phyloP scores from a whole-genome alignment of 2,113 vertebrate genomes.

The Eurystomus gularis region DNA sequence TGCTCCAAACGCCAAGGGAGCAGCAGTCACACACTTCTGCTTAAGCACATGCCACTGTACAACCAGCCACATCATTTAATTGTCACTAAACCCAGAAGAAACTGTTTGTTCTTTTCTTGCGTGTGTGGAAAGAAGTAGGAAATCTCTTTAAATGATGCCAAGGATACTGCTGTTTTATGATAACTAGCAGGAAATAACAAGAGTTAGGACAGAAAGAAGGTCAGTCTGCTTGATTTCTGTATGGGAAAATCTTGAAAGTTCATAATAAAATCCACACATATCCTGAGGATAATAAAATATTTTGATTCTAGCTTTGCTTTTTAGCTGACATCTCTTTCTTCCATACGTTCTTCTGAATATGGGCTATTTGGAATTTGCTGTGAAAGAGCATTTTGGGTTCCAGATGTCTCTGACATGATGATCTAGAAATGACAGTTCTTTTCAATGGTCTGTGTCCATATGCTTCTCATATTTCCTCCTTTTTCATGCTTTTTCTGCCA shows the following conservation, averaged over 20 bases:
- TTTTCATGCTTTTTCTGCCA: background rate
- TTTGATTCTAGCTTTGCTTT: background rate
- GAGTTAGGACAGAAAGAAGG: slow-evolving; percentile 29
- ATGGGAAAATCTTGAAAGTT: background rate
- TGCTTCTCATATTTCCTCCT: background rate
- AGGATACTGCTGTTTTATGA: slow-evolving; percentile 41
- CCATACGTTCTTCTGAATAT: background rate
- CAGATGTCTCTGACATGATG: background rate
- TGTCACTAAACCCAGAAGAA: slow-evolving; percentile 1
- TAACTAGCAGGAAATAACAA: slow-evolving; percentile 55
- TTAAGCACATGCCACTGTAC: background rate
- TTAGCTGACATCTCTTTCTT: background rate
- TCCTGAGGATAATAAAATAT: background rate
- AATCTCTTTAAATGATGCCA: slow-evolving; percentile 43
- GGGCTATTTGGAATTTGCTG: background rate
- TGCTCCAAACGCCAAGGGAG: background rate
- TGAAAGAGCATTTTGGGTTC: background rate
- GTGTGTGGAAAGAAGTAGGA: slow-evolving; percentile 42
- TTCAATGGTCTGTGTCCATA: background rate
- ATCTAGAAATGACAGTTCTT: background rate
- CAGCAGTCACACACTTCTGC: background rate
- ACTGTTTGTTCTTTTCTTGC: background rate
- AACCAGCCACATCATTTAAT: background rate
- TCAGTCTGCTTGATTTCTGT: slow-evolving; percentile 12
- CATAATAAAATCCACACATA: background rate